These are phyloP conservation scores for Ctenopoma multispine DNA, from an alignment of 2,797 vertebrate genomes.

Conservation along the genomic window DNA sequence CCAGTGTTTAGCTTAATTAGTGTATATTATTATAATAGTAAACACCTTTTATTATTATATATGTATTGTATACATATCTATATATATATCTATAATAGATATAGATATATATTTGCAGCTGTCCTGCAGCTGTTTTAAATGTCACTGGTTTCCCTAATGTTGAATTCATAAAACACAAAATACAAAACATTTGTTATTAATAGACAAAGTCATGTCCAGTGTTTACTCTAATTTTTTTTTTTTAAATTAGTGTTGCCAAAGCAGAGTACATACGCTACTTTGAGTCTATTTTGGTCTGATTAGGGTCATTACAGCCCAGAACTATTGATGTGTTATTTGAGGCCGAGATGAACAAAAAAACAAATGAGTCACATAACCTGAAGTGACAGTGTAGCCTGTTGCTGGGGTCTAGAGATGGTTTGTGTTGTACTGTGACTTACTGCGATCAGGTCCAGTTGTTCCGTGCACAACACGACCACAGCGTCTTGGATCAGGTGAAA, in stretches of 20 bases:
- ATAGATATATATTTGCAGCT: too few species aligned
- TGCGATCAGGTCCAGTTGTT: background rate
- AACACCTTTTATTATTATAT: too few species aligned
- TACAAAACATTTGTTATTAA: background rate
- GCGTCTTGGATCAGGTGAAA: background rate
- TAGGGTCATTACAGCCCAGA: constrained; percentile 56
- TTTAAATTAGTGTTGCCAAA: constrained; percentile 4
- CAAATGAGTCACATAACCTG: constrained; percentile 68
- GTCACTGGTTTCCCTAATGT: background rate
- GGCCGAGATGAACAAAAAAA: constrained; percentile 61
- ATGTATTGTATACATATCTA: too few species aligned
- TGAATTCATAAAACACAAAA: background rate
- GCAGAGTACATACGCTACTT: constrained; percentile 2
- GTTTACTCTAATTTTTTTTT: background rate
- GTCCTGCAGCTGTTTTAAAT: background rate
- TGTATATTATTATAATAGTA: too few species aligned
- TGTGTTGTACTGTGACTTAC: constrained; percentile 42
- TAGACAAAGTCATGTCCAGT: background rate
- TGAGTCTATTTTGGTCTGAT: constrained; percentile 44
- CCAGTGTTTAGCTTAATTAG: too few species aligned
- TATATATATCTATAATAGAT: too few species aligned
- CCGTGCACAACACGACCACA: background rate
- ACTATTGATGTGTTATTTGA: constrained; percentile 72
- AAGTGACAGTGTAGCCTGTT: constrained; percentile 43
- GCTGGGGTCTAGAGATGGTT: constrained; percentile 23